These are phyloP conservation scores for Cochlearius cochlearius DNA, from an alignment of 2,113 vertebrate genomes.

Conservation along the genomic window DNA sequence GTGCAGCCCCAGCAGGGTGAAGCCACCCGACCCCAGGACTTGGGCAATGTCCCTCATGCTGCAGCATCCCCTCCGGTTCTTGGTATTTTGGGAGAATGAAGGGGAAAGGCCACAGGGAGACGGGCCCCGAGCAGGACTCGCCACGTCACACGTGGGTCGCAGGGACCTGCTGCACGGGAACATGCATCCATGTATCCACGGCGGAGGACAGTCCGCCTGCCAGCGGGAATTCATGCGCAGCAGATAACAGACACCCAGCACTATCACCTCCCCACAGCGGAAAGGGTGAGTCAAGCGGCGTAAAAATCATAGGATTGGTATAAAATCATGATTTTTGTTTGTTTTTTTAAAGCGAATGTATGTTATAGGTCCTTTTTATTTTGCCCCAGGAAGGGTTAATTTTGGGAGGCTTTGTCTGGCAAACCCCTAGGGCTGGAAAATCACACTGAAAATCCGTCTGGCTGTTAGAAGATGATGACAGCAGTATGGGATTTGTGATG, in stretches of 20 bases:
- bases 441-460: background rate
- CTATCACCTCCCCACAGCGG: background rate
- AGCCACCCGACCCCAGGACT: background rate
- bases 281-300: background rate
- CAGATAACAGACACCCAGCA: background rate
- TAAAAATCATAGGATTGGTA: background rate
- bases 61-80: background rate
- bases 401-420: background rate
- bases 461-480: background rate
- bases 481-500: background rate
- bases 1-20: background rate
- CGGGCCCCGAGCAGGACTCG: accelerated
- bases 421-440: background rate
- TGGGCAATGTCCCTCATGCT: accelerated
- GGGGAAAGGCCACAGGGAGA: background rate
- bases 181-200: accelerated
- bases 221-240: background rate
- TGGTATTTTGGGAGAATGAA: background rate
- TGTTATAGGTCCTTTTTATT: background rate
- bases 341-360: background rate
- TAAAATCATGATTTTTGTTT: background rate
- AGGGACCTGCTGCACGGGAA: background rate
- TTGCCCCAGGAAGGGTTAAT: background rate
- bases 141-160: accelerated
- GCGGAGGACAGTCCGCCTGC: background rate